These are phyloP conservation scores for Polyploca ridens DNA, from an alignment of 2,888 invertebrate genomes.

Conservation along the genomic window DNA sequence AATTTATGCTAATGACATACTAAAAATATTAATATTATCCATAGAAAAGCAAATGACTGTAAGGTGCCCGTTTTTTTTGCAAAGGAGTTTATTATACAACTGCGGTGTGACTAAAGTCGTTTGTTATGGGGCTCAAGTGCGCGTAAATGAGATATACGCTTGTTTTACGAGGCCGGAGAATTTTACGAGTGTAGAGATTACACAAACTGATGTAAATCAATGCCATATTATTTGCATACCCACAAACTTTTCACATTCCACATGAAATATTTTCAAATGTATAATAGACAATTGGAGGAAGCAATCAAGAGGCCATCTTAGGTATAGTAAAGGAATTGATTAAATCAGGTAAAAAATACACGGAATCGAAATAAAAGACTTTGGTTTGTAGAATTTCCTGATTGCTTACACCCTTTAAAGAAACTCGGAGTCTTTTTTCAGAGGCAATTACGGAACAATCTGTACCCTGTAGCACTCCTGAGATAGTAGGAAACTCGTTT, in stretches of 20 bases:
- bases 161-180: conserved; percentile 57
- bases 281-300: no score
- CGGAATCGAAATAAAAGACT: neutral
- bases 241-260: neutral
- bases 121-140: conserved; percentile 52
- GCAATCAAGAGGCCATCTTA: no score
- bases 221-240: conserved; percentile 11
- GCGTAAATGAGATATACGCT: conserved; percentile 60
- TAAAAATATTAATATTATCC: no score
- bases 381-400: conserved; percentile 1
- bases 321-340: neutral
- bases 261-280: no score
- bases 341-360: neutral
- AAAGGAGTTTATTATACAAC: no score
- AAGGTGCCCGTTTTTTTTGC: no score
- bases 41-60: no score
- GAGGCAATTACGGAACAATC: conserved; percentile 3
- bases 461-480: neutral
- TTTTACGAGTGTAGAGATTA: conserved; percentile 51
- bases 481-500: neutral
- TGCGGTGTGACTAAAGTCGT: conserved; percentile 38
- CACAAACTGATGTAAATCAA: conserved; percentile 33
- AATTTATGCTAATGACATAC: no score
- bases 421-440: neutral
- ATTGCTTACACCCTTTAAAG: neutral